Percentiles rank a stretch among this genome's conserved stretches.
Conservation (phyloP, 2,113 vertebrate genomes). For the Marmota monax region DNA sequence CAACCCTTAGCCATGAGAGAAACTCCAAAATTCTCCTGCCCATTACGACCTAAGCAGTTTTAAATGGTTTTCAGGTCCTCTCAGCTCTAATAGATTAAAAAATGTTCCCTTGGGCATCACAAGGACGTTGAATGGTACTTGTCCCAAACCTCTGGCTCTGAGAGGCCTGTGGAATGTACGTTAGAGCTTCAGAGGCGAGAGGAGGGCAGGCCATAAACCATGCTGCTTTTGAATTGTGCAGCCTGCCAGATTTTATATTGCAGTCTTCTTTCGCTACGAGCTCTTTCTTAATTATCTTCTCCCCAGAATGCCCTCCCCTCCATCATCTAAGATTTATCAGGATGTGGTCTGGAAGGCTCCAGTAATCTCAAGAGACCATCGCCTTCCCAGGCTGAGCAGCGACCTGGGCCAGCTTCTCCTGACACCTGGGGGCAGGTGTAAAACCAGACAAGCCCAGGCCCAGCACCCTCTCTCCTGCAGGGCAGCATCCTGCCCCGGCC, state of each 20-base stretch:
- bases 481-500: not conserved
- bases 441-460: not conserved
- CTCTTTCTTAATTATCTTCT: constrained; percentile 37
- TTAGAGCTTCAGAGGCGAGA: constrained; percentile 2
- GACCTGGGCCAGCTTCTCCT: not conserved
- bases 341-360: not conserved
- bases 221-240: not conserved
- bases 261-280: not conserved
- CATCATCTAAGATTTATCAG: not conserved
- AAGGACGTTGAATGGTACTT: constrained; percentile 57
- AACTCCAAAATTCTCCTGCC: constrained; percentile 33
- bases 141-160: not conserved
- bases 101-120: constrained; percentile 56
- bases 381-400: not conserved
- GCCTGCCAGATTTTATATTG: not conserved
- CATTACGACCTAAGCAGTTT: constrained; percentile 58
- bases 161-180: not conserved
- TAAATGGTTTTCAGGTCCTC: constrained; percentile 69
- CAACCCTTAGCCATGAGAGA: not conserved
- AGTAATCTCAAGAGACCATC: not conserved
- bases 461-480: not conserved
- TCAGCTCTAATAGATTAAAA: constrained; percentile 76
- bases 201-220: constrained; percentile 61
- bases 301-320: not conserved
- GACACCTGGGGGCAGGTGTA: not conserved